A percentile compares a stretch with the other conserved stretches of the same genome.
phyloP scores from a whole-genome alignment of 37 sponge, comb jelly and placozoan genomes.

The Tethya wilhelma region DNA sequence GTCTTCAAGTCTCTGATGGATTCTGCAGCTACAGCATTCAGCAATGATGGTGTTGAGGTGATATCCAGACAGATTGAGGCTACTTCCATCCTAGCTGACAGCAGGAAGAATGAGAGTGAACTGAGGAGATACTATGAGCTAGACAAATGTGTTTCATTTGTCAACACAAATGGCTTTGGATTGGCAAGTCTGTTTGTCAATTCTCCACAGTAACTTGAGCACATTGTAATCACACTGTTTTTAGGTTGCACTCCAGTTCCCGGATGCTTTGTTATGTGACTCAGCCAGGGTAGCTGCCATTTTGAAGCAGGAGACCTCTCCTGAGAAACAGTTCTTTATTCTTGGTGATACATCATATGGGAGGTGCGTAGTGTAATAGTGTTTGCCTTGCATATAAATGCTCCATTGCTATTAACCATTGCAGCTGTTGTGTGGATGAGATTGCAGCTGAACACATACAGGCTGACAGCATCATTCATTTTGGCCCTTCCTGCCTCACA shows the following conservation, averaged over 20 bases:
- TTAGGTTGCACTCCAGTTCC: constrained; percentile 94
- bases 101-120: neutral
- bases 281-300: constrained; percentile 48
- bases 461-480: constrained; percentile 92
- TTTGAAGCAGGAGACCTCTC: constrained; percentile 3
- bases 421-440: constrained; percentile 96
- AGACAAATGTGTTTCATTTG: constrained; percentile 42
- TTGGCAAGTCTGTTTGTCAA: constrained; percentile 45
- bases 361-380: constrained; percentile 43
- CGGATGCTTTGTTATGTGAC: constrained; percentile 78
- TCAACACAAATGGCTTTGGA: constrained; percentile 11
- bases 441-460: constrained; percentile 77
- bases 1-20: too few species aligned
- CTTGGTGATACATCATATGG: constrained; percentile 90
- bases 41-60: constrained; percentile 52
- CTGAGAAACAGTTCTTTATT: constrained; percentile 35
- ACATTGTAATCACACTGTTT: neutral
- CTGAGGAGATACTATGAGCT: constrained; percentile 69
- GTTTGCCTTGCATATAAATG: too few species aligned
- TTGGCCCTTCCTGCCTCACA: constrained; percentile 91
- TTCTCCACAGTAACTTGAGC: neutral
- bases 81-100: neutral
- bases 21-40: constrained; percentile 18
- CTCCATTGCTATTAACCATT: too few species aligned
- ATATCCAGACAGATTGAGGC: constrained; percentile 33